Evolutionary conservation across 1,140 invertebrate species (phyloP).

Genomic region (Pectinophora gossypiella): DNA sequence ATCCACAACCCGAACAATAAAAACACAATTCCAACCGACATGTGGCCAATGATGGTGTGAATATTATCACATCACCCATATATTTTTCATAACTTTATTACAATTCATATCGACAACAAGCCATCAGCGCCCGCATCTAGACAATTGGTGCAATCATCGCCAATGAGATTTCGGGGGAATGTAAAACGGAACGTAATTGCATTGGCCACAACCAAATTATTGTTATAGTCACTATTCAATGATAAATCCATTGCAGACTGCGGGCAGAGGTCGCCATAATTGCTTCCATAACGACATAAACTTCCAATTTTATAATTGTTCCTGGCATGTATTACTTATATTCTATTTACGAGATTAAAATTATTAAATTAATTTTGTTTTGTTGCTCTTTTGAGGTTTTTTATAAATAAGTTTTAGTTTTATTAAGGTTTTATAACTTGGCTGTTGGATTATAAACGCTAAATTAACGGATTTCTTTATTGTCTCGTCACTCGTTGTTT

Average conservation of each 20-base stretch:
- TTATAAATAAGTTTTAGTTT: too few species aligned
- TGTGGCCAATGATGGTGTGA: slow-evolving; percentile 17
- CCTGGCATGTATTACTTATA: neutral
- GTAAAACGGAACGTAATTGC: slow-evolving; percentile 66
- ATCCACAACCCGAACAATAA: neutral
- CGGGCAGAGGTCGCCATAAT: slow-evolving; percentile 38
- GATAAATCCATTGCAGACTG: slow-evolving; percentile 55
- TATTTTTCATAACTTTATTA: slow-evolving; percentile 44
- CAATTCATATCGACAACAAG: slow-evolving; percentile 60
- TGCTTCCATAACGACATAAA: neutral
- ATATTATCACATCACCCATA: slow-evolving; percentile 32
- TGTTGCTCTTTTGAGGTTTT: too few species aligned
- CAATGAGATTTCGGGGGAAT: slow-evolving; percentile 69
- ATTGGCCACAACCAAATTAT: slow-evolving; percentile 65
- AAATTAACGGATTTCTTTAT: too few species aligned
- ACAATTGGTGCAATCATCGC: slow-evolving; percentile 72
- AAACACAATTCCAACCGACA: neutral
- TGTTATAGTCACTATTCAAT: slow-evolving; percentile 64
- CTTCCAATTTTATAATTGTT: neutral
- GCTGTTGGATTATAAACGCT: too few species aligned
- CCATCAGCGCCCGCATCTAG: slow-evolving; percentile 66
- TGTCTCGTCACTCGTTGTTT: too few species aligned
- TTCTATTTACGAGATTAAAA: too few species aligned
- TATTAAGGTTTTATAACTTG: too few species aligned
- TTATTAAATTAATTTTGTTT: too few species aligned